Base-by-base conservation (phyloP, 2,113 vertebrate genomes). In the Quiscalus mexicanus region DNA sequence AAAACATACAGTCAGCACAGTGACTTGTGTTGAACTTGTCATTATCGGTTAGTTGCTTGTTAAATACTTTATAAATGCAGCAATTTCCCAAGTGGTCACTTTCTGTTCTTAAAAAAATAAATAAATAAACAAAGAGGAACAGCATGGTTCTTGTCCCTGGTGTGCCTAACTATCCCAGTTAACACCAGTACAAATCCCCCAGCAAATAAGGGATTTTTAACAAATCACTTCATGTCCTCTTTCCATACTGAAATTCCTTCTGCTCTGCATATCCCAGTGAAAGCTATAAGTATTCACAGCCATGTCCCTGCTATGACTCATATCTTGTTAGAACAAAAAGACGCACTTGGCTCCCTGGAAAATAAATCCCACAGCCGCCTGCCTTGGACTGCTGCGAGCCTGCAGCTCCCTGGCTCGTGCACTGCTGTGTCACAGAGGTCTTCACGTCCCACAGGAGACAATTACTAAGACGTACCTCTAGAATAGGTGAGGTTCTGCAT, bases 261-360 rank as follows among this genome's bases (percentile, higher is more conserved):
- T 94, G 53, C 53, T 88, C 47, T 4, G 3, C n/a, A 56, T 68
- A 87, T 64, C 85, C 60, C 90, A 92, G 76, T 80, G 82, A 93
- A 88, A 88, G 60, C 18, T 8, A 80, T 88, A 94, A 90, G 60
- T 95, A 94, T 94, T 86, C 85, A 88, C 47, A 96, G 68, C 69
- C 92, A 87, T n/a, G 56, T 95, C 76, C 73, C 64, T 89, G 53
- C 68, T 64, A 81, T 95, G 96, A 96, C 83, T 95, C 90, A 94
- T 70, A 68, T 44, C 76, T 89, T 89, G 80, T 95, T 89, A 96
- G 82, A 92, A 78, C 86, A 94, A 74, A 95, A 95, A 88, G 75
- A 93, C 20, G 41, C 41, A 64, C 65, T 91, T 74, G 78, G 71
- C 10, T 92, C 58, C 59, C n/a, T 28, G 52, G 65, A 79, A 85